phyloP scores from a whole-genome alignment of 2,797 vertebrate genomes.

The Forpus xanthops region DNA sequence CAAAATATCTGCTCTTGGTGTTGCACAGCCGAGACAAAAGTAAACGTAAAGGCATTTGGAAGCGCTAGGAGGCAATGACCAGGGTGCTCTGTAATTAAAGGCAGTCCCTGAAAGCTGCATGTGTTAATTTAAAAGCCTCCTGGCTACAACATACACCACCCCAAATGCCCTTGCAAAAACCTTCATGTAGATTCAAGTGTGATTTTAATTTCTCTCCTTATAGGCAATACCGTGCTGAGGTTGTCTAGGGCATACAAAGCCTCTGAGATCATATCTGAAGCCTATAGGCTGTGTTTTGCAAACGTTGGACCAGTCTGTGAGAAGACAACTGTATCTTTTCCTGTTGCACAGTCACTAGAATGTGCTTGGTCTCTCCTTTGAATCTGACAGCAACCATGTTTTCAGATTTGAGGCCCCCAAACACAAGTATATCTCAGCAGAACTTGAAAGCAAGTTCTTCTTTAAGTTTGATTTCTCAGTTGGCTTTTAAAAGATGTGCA shows the following conservation, averaged over 20 bases:
- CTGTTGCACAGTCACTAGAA: neutral
- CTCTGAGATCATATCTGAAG: constrained; percentile 44
- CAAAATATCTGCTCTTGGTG: constrained; percentile 14
- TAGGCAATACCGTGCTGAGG: constrained; percentile 47
- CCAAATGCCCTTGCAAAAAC: constrained; percentile 54
- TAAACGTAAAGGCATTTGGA: constrained; percentile 52
- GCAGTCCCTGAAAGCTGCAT: constrained; percentile 43
- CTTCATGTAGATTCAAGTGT: constrained; percentile 45
- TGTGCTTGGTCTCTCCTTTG: neutral
- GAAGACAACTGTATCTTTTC: neutral
- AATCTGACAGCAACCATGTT: constrained; percentile 18
- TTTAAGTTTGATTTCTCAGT: constrained; percentile 45
- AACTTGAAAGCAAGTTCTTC: constrained; percentile 65
- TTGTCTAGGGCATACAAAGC: constrained; percentile 44
- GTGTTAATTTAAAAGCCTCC: constrained; percentile 55
- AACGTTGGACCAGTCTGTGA: neutral
- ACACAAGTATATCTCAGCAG: constrained; percentile 4
- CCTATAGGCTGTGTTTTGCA: constrained; percentile 34
- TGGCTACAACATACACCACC: constrained; percentile 36
- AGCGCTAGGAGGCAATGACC: constrained; percentile 23
- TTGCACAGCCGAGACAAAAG: constrained; percentile 10
- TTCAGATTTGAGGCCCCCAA: constrained; percentile 16
- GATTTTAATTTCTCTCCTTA: constrained; percentile 60
- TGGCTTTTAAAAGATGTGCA: constrained; percentile 72
- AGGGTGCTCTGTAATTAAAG: constrained; percentile 63